A percentile compares a stretch with the other conserved stretches of the same genome.
These are phyloP conservation scores for Drosophila kepulauana DNA, from an alignment of 1,140 invertebrate genomes.

Conservation along the genomic window DNA sequence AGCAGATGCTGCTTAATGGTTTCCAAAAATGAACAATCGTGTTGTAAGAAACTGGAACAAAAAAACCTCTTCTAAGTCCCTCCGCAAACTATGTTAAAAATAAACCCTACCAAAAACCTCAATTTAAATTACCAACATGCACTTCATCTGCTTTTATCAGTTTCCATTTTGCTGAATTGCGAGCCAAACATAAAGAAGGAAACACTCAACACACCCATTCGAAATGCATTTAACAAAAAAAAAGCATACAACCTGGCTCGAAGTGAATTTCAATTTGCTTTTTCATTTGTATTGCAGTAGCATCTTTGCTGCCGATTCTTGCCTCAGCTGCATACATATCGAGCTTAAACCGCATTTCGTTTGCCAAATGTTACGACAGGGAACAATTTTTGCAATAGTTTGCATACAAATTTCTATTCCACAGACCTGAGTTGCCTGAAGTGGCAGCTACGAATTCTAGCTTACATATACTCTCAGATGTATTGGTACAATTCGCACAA, in stretches of 20 bases:
- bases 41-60: background rate
- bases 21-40: conserved; percentile 9
- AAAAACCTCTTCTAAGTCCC: background rate
- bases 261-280: conserved; percentile 36
- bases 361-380: conserved; percentile 62
- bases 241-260: background rate
- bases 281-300: conserved; percentile 11
- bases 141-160: background rate
- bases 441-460: conserved; percentile 41
- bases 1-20: conserved; percentile 23
- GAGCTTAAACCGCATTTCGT: conserved; percentile 62
- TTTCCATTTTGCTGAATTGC: background rate
- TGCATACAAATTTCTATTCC: conserved; percentile 69
- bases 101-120: background rate
- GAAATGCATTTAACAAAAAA: conserved; percentile 51
- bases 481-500: conserved; percentile 54
- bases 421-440: conserved; percentile 31
- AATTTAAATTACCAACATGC: background rate
- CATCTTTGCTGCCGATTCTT: background rate
- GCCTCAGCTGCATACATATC: conserved; percentile 9
- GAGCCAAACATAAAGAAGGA: background rate
- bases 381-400: conserved; percentile 65
- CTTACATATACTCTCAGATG: background rate
- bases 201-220: conserved; percentile 16
- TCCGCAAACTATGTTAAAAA: background rate